Conservation (phyloP, 1,140 invertebrate species). For the Drosophila parvula region DNA sequence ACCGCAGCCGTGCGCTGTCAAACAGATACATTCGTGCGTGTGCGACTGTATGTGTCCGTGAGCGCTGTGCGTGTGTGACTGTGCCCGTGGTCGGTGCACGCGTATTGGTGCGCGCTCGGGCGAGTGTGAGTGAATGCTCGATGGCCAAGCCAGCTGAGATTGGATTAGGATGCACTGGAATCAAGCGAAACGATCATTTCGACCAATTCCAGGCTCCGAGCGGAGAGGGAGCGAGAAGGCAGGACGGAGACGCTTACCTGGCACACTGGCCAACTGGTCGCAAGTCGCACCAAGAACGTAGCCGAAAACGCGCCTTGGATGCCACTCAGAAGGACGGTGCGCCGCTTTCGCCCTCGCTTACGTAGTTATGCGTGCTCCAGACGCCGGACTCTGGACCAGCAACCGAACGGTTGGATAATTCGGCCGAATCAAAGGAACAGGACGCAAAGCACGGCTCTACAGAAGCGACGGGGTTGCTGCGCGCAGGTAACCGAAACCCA, state of each 20-base stretch:
- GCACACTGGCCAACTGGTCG: slow-evolving; percentile 18
- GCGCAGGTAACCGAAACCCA: slow-evolving; percentile 75
- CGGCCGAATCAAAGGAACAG: slow-evolving; percentile 23
- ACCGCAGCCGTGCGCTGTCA: slow-evolving; percentile 58
- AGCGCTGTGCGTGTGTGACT: slow-evolving; percentile 24
- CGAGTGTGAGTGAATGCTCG: slow-evolving; percentile 31
- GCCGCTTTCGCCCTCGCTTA: slow-evolving; percentile 43
- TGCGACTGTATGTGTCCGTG: slow-evolving; percentile 16
- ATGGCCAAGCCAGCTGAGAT: slow-evolving; percentile 73
- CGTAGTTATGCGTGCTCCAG: slow-evolving; percentile 13
- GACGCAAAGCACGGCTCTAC: slow-evolving; percentile 36
- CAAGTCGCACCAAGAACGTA: slow-evolving; percentile 15
- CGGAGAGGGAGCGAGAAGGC: background rate
- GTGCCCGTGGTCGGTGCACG: slow-evolving; percentile 16
- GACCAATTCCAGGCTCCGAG: background rate
- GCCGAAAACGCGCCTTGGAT: slow-evolving; percentile 18
- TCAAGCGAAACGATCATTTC: background rate
- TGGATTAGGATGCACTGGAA: slow-evolving; percentile 36
- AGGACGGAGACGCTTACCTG: slow-evolving; percentile 15
- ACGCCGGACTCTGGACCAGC: slow-evolving; percentile 21
- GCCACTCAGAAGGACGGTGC: slow-evolving; percentile 12
- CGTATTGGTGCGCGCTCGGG: slow-evolving; percentile 21
- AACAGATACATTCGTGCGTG: slow-evolving; percentile 39
- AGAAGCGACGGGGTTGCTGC: slow-evolving; percentile 67
- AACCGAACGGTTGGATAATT: slow-evolving; percentile 20